Percentiles rank a stretch among this genome's conserved stretches.
phyloP scores from a whole-genome alignment of 2,797 vertebrate genomes.

The Pangasius djambal region DNA sequence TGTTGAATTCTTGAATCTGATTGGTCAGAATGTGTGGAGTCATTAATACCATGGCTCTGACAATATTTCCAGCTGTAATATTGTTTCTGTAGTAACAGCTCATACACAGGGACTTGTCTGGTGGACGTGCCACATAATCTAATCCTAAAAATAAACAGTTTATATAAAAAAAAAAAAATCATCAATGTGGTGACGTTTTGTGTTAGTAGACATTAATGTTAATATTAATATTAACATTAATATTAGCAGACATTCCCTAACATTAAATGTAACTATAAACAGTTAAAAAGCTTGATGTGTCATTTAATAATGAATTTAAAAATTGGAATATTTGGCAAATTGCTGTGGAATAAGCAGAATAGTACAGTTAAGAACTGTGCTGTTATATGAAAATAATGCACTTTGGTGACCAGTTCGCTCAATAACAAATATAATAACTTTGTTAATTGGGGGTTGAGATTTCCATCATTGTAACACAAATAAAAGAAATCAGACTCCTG shows the following conservation, averaged over 20 bases:
- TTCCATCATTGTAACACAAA: background rate
- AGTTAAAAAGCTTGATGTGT: background rate
- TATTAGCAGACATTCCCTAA: background rate
- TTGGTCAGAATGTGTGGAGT: background rate
- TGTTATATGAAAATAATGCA: background rate
- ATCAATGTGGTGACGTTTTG: background rate
- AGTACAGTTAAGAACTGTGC: background rate
- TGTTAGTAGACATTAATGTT: background rate
- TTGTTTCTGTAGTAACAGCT: background rate
- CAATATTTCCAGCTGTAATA: background rate
- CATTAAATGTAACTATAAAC: background rate
- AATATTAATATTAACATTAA: too few relatives aligned
- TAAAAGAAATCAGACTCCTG: background rate
- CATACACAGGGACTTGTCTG: background rate
- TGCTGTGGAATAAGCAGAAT: background rate
- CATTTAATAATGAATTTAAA: background rate
- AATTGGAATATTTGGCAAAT: background rate
- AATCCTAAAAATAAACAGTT: background rate
- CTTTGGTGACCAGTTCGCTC: background rate
- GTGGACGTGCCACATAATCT: background rate
- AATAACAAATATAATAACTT: background rate
- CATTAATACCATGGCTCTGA: background rate
- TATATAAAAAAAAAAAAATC: background rate
- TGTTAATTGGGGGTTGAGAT: background rate
- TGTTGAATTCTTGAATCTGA: conserved; percentile 4